Base-by-base conservation (phyloP, 2,113 vertebrate species). In the Cavia aperea region DNA sequence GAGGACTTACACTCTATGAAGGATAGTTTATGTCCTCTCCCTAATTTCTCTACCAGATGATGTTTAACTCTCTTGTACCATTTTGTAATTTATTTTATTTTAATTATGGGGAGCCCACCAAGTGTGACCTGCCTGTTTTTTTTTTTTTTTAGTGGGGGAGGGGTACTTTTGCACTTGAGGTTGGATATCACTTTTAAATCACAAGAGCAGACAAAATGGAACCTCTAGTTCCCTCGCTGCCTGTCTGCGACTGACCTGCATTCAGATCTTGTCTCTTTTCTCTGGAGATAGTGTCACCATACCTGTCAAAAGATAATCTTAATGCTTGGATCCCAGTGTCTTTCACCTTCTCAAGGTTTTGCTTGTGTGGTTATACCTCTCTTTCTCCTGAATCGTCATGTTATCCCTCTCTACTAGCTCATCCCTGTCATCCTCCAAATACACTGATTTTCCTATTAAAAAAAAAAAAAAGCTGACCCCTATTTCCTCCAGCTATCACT, bases 261-360 rank as follows among this genome's bases (percentile, higher is more conserved):
- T 82, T 26, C 56, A 7, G 29, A 39, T 21, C 36, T 24, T 66
- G 4, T 75, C 60, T 92, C 51, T 91, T 49, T 89, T 92, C 31
- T 49, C 4, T 58, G n/a, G 60, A 90, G 66, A 91, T 68, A 4
- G 2, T 86, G 31, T 62, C 39, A 46, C 13, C 70, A 14, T 1
- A 51, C 6, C 10, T 75, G 19, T 73, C 12, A 54, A 54, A 89
- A 36, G 4, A 2, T 14, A 46, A 62, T 56, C 39, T 24, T 36
- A 43, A n/a, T 21, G 16, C 33, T 58, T 54, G 18, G 65, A 87
- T 88, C 51, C 36, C 23, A 18, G 29, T n/a, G 23, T 33, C n/a
- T 95, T 29, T 90, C 62, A 88, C 36, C 3, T 60, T 82, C 83
- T 85, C 66, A 66, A 86, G 75, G 54, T 82, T 84, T 92, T 86